Evolutionary conservation across 2,113 vertebrate species (phyloP), one percentile per base, ranked within the genome.

Genomic region (Sclerurus mexicanus): DNA sequence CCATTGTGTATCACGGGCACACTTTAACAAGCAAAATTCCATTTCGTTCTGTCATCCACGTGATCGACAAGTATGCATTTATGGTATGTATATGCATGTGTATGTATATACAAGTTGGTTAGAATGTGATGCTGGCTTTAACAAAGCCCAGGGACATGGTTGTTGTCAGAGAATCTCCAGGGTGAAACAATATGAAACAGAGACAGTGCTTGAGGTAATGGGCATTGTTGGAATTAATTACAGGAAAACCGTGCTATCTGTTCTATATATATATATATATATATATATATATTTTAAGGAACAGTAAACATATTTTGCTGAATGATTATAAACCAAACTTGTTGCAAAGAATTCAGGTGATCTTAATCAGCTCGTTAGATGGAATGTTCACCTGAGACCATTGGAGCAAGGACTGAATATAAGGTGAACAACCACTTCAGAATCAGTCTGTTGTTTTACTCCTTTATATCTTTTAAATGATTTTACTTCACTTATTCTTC

Each of bases 1-100:
- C 99, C 4, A 3, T 99, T 12, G 99, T 99, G 4, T 99, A 99
- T 84, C 99, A 99, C 0, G 99, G 99, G 10, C 97, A 98, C 90
- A 99, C 99, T 17, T 94, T 99, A 47, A 99, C 99, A 3, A 98
- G 98, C 95, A 99, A 98, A 96, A 98, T 99, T 72, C 82, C 98
- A 4, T 99, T 99, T 90, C 97, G 72, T 90, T 98, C 98, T 30
- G 99, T 99, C 31, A 97, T 99, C 72, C 53, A 92, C 37, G 98
- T 98, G 7, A 96, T 99, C 72, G 90, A 97, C 21, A 98, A 98
- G 49, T 98, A 99, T 40, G 99, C 98, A 23, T 99, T 99, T 80
- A 52, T 96, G 98, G 99, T 99, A 98, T 4, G 98, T 95, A 37
- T 5, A 4, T 33, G 6, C 30, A 3, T 0, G 95, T 40, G 90